Percentiles rank a stretch among this genome's conserved stretches.
Evolutionary conservation across 2,113 vertebrate genomes (phyloP).

Genomic region (Gracilinanus agilis): DNA sequence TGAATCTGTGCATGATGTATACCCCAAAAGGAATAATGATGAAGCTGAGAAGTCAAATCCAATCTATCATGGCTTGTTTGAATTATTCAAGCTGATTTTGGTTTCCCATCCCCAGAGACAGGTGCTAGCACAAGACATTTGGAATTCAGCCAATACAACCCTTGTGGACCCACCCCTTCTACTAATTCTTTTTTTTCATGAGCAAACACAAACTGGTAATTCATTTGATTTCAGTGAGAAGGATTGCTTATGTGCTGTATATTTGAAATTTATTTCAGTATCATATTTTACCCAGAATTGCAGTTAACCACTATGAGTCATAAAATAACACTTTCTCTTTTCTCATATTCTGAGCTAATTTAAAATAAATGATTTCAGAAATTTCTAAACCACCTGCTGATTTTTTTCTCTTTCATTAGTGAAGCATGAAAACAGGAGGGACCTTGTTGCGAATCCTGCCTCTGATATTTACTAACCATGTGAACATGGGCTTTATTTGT

Average conservation of each 20-base stretch:
- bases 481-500: neutral
- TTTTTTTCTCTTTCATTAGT: neutral
- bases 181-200: neutral
- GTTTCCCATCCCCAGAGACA: neutral
- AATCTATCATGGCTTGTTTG: neutral
- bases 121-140: neutral
- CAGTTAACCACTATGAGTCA: neutral
- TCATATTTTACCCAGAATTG: neutral
- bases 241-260: neutral
- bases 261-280: neutral
- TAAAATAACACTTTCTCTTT: neutral
- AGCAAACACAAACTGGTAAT: neutral
- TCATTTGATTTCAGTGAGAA: neutral
- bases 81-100: neutral
- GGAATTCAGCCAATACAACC: neutral
- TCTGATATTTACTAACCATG: neutral
- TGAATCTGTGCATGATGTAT: neutral
- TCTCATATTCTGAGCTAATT: neutral
- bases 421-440: neutral
- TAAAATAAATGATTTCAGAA: constrained; percentile 10
- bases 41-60: constrained; percentile 4
- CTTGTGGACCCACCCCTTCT: neutral
- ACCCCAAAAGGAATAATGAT: neutral
- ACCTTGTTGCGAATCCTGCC: neutral
- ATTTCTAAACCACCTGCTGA: neutral